These are phyloP conservation scores for Mechanitis mazaeus DNA, from an alignment of 2,888 invertebrate genomes.

Conservation along the genomic window DNA sequence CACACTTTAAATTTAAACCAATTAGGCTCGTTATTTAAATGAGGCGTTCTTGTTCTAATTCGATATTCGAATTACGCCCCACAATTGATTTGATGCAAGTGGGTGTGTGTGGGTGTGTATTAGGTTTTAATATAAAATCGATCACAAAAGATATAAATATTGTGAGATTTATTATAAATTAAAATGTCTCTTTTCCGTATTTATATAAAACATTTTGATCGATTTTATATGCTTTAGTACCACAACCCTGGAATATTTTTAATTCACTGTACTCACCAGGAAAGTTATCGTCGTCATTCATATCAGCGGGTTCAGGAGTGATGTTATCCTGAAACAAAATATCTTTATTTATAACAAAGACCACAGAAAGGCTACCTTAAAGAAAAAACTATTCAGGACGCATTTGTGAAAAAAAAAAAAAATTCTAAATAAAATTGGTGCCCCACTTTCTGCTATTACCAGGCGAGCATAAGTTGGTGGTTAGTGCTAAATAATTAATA, in stretches of 20 bases:
- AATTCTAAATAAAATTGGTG: background rate
- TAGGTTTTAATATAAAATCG: constrained; percentile 13
- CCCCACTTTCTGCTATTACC: constrained; percentile 8
- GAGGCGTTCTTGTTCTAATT: constrained; percentile 45
- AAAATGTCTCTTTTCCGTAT: background rate
- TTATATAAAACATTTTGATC: constrained; percentile 7
- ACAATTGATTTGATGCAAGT: constrained; percentile 76
- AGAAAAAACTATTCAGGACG: background rate
- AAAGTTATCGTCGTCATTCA: constrained; percentile 83
- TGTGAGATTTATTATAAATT: background rate
- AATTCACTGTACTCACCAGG: constrained; percentile 74
- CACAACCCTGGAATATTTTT: background rate
- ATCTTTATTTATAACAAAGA: constrained; percentile 19
- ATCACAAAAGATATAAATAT: constrained; percentile 10
- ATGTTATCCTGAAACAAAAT: constrained; percentile 82
- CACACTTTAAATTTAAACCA: constrained; percentile 42
- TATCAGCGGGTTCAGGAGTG: constrained; percentile 82
- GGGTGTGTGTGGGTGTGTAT: constrained; percentile 41
- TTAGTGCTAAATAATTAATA: constrained; percentile 69
- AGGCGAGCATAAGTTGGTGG: constrained; percentile 37
- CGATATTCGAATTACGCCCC: constrained; percentile 31
- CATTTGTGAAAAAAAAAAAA: too few species aligned
- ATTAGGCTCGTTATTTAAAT: constrained; percentile 33
- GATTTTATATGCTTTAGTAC: constrained; percentile 10
- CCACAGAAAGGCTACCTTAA: background rate